A percentile compares a stretch with the other conserved stretches of the same genome.
phyloP scores from a whole-genome alignment of 2,113 vertebrate species.

The Eurystomus gularis region DNA sequence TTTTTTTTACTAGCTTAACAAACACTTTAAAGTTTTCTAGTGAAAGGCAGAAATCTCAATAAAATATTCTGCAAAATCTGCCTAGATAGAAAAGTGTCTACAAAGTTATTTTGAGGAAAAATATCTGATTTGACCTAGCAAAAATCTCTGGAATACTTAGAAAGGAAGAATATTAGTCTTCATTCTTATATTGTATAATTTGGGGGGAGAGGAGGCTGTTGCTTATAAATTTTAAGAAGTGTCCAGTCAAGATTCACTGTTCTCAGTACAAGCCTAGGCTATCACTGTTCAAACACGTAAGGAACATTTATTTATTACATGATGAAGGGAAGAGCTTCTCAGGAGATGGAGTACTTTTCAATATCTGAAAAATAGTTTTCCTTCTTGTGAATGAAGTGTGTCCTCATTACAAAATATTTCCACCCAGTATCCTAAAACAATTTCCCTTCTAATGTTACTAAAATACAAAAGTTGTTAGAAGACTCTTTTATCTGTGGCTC shows the following conservation, averaged over 20 bases:
- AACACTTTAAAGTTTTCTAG: neutral
- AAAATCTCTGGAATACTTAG: neutral
- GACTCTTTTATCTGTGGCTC: too few species aligned
- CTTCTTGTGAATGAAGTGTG: neutral
- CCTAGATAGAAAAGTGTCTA: neutral
- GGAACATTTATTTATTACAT: neutral
- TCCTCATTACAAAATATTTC: neutral
- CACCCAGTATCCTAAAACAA: neutral
- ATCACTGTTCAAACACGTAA: neutral
- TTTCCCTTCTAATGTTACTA: neutral
- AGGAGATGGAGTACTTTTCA: neutral
- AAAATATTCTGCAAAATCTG: neutral
- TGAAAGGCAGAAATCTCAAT: neutral
- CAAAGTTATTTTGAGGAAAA: neutral
- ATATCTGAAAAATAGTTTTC: neutral
- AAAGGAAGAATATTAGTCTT: neutral
- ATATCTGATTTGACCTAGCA: neutral
- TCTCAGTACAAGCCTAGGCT: neutral
- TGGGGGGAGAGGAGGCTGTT: rapidly evolving
- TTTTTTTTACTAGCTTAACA: neutral
- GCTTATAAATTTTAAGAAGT: neutral
- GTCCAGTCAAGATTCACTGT: neutral
- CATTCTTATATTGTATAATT: neutral
- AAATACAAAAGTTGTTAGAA: too few species aligned
- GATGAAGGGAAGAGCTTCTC: neutral